These are phyloP conservation scores for Temnothorax curvispinosus DNA, from an alignment of 1,140 invertebrate species.

Conservation along the genomic window DNA sequence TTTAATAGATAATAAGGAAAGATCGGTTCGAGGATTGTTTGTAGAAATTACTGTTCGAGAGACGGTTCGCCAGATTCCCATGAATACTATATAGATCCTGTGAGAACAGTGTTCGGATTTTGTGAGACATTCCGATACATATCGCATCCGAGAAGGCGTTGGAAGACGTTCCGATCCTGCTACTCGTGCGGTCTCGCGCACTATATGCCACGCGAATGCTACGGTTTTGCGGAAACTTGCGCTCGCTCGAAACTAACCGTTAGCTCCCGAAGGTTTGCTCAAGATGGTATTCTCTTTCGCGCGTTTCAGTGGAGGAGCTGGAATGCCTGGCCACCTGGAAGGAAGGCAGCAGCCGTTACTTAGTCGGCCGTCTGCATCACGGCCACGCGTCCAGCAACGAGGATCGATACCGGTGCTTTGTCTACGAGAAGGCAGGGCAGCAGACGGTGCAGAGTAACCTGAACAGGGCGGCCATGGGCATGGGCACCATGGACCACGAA, in stretches of 20 bases:
- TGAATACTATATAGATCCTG: background rate
- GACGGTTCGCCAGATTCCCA: background rate
- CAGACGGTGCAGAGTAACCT: slow-evolving; percentile 79
- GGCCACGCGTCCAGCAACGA: slow-evolving; percentile 95
- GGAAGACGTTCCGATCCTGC: background rate
- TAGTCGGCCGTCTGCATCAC: slow-evolving; percentile 92
- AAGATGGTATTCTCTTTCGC: slow-evolving; percentile 20
- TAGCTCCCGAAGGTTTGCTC: background rate
- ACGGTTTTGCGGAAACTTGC: background rate
- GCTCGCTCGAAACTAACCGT: background rate
- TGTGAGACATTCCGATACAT: background rate
- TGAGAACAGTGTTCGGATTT: background rate
- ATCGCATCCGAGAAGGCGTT: background rate
- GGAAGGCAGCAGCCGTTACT: slow-evolving; percentile 94
- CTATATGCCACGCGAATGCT: background rate
- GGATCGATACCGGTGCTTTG: slow-evolving; percentile 96
- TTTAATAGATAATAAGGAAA: background rate
- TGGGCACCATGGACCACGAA: slow-evolving; percentile 81
- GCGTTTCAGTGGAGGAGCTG: slow-evolving; percentile 92
- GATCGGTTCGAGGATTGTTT: background rate
- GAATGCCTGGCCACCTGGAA: slow-evolving; percentile 95
- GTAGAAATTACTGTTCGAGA: background rate
- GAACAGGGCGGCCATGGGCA: slow-evolving; percentile 78
- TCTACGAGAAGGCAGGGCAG: slow-evolving; percentile 91
- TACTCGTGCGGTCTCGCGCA: background rate